These are phyloP conservation scores for Passerculus sandwichensis DNA, from an alignment of 2,797 vertebrate genomes.

Conservation along the genomic window DNA sequence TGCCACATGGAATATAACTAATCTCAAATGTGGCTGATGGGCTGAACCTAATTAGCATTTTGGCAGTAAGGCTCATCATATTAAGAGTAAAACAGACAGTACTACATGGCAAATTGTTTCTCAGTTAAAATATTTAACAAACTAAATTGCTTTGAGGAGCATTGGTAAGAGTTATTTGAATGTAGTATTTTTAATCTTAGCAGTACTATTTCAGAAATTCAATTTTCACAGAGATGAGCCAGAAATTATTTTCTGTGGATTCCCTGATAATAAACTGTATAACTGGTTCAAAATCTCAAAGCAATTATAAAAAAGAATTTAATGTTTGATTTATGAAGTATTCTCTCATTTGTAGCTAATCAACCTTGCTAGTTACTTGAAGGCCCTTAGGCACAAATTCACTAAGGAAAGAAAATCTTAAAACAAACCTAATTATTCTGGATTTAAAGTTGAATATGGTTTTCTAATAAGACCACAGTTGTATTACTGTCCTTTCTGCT, in stretches of 20 bases:
- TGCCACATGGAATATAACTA: not conserved
- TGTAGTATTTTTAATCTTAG: not conserved
- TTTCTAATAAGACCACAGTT: not conserved
- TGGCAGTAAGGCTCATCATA: not conserved
- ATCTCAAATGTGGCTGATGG: not conserved
- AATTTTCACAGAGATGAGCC: not conserved
- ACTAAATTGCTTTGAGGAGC: not conserved
- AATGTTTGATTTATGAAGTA: not conserved
- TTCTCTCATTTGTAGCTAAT: slow-evolving; percentile 15
- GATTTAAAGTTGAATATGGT: not conserved
- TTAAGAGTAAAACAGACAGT: not conserved
- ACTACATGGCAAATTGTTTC: not conserved
- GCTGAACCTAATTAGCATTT: not conserved
- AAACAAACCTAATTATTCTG: not conserved
- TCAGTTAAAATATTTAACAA: not conserved
- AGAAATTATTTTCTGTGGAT: not conserved
- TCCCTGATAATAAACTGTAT: not conserved
- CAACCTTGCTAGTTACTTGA: not conserved
- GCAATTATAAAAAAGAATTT: not conserved
- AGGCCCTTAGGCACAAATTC: not conserved
- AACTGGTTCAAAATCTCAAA: not conserved
- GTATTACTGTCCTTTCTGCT: not conserved
- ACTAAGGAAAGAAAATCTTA: not conserved
- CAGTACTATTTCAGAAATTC: not conserved
- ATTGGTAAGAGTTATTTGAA: not conserved